Evolutionary conservation across 2,113 vertebrate species (phyloP), one percentile per base, ranked within the genome.

Genomic region (Engraulis encrasicolus): DNA sequence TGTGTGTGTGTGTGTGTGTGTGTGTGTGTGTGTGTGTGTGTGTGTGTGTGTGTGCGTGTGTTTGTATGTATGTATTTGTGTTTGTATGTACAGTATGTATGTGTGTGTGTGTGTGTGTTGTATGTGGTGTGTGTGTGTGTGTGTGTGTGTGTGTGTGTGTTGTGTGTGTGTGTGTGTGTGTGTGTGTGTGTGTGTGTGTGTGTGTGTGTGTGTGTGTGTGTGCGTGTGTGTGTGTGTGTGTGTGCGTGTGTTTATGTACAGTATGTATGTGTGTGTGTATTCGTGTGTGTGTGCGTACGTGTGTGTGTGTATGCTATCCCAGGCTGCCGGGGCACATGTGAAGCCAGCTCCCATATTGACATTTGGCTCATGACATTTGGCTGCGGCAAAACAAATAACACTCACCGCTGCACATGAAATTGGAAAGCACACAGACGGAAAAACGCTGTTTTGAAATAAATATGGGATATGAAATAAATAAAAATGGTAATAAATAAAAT

Each of bases 321-420:
- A n/a, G n/a, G n/a, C n/a, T n/a, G n/a, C n/a, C n/a, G n/a, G 23
- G 58, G 23, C 58, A 66, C 58, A 66, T 89, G 85, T 88, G 58
- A 3, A 20, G 87, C 6, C 37, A 14, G 27, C 19, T 88, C 86
- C 54, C 88, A 77, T 80, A 49, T n/a, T 83, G 82, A 91, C 84
- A 86, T 82, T 77, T 50, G 20, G 81, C 1, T 84, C 91, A 71
- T 90, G 90, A 92, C 90, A 91, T 92, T 93, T 89, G 87, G 85
- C 81, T 48, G 78, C 91, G 89, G 86, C 83, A 87, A 91, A 93
- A 89, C 83, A 89, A 92, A 91, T 91, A 90, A 90, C 88, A 88
- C 86, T 87, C 86, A 81, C 87, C 87, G 88, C 86, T 79, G 84
- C 71, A 5, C 86, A 88, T 88, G 80, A 66, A 80, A 86, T 81